Base-by-base conservation (phyloP, 2,113 vertebrate species). In the Cinclus mexicanus region DNA sequence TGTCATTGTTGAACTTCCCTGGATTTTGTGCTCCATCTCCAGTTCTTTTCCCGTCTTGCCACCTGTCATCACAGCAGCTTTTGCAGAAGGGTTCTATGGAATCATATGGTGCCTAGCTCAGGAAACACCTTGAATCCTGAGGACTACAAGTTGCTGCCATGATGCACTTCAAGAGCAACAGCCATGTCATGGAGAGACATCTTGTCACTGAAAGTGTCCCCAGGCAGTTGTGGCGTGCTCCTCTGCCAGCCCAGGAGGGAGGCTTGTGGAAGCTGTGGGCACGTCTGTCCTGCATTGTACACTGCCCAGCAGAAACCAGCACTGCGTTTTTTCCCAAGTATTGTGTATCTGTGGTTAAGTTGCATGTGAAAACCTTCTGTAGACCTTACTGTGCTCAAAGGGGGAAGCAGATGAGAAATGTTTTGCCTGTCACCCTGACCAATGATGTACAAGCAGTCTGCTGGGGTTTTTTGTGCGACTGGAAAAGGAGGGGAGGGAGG, bases 301-400 rank as follows among this genome's bases (percentile, higher is more conserved):
- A 8, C 28, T 64, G 35, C 53, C 20, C 37, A 69, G 37, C 25
- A 67, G 86, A 77, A 83, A 24, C 8, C 0, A 1, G 18, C 2
- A 1, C 21, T 1, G 2, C 1, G 0, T 6, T 29, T 63, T 80
- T 68, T 71, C 14, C 14, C 21, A 17, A 75, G 49, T 17, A 4
- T 33, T 69, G n/a, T 23, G 9, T 65, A 4, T 63, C 31, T 37
- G 2, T 49, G 57, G 22, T 70, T 65, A 60, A 87, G 41, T 72
- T 60, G 47, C 46, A n/a, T 90, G 57, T 49, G 55, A 70, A 94
- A 80, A 63, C 19, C 50, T 85, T 79, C 25, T 77, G 11, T 80
- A 75, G 57, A 72, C 35, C 59, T 88, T 74, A 33, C 1, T 39
- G 4, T 14, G 7, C 70, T 88, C 4, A 5, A 91, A 85, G 31